phyloP scores from a whole-genome alignment of 2,113 vertebrate genomes.

The Aleadryas rufinucha region DNA sequence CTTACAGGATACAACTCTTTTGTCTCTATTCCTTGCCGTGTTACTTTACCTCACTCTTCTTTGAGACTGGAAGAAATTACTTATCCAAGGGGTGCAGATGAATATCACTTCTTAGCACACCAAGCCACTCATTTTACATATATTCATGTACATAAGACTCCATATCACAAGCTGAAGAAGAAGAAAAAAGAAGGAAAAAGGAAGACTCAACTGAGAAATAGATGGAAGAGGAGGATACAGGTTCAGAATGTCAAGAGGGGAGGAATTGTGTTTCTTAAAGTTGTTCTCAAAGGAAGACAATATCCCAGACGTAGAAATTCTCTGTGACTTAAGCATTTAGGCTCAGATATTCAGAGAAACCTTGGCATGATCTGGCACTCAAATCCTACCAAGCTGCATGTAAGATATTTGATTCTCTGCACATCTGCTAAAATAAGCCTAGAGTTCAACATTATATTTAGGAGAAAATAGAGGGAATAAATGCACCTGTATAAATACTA shows the following conservation, averaged over 20 bases:
- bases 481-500: not conserved
- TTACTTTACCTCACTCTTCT: not conserved
- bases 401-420: not conserved
- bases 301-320: not conserved
- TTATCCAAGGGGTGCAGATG: not conserved
- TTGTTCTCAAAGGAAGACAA: not conserved
- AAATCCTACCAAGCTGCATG: not conserved
- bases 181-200: not conserved
- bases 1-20: not conserved
- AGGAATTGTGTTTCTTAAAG: not conserved
- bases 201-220: fast-evolving
- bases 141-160: not conserved
- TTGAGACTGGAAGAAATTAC: not conserved
- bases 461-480: not conserved
- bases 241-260: not conserved
- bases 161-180: not conserved
- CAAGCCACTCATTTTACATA: not conserved
- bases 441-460: not conserved
- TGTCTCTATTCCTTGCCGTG: not conserved
- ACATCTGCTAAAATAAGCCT: not conserved
- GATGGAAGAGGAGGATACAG: not conserved
- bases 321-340: not conserved
- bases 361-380: not conserved
- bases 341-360: not conserved
- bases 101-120: not conserved